A percentile compares a stretch with the other conserved stretches of the same genome.
Conservation (phyloP, 2,113 vertebrate genomes). For the Gracilinanus agilis region DNA sequence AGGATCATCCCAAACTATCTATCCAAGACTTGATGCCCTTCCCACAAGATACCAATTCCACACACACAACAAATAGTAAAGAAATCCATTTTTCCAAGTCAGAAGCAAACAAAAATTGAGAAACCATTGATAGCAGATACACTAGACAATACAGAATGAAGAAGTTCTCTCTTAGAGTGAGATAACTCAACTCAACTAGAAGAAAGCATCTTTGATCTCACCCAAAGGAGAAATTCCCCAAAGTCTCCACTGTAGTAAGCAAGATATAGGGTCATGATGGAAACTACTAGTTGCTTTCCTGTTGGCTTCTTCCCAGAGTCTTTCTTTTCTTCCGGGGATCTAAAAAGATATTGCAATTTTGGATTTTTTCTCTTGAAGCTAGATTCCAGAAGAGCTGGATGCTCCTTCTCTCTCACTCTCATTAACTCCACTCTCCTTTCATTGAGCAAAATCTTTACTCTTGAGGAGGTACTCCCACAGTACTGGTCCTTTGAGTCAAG, state of each 20-base stretch:
- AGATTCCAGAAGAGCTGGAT: too few relatives aligned
- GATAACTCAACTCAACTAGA: background rate
- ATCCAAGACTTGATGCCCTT: background rate
- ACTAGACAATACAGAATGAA: rapidly evolving
- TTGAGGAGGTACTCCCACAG: background rate
- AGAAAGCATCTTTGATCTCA: background rate
- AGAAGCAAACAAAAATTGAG: background rate
- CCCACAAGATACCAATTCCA: background rate
- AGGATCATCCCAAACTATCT: background rate
- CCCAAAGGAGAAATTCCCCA: background rate
- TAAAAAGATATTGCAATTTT: background rate
- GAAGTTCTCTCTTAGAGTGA: background rate
- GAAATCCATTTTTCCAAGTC: background rate
- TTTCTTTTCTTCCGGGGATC: too few relatives aligned
- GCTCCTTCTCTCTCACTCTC: too few relatives aligned
- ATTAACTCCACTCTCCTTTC: background rate
- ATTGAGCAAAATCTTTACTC: background rate
- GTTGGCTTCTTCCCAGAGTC: background rate
- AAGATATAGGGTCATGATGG: too few relatives aligned
- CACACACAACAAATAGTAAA: background rate
- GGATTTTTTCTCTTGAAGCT: too few relatives aligned
- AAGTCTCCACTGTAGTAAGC: background rate
- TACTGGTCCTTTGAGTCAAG: background rate
- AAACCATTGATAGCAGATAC: background rate
- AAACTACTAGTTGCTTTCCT: background rate